phyloP scores from a whole-genome alignment of 2,113 vertebrate genomes.

The Tragelaphus imberbis region DNA sequence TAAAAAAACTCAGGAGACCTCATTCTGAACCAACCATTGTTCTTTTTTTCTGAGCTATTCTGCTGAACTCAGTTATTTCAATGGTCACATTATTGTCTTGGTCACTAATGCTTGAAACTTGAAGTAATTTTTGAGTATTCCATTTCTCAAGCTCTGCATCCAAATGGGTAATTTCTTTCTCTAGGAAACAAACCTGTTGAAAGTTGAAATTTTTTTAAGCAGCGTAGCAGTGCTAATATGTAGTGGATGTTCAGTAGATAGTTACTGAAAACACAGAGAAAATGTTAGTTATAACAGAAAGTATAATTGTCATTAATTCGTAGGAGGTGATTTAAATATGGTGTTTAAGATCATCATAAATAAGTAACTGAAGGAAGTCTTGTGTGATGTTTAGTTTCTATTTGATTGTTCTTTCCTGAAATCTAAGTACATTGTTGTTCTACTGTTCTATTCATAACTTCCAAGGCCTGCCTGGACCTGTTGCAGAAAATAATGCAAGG shows the following conservation, averaged over 20 bases:
- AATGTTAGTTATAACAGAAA: slow-evolving; percentile 1
- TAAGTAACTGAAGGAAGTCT: not conserved
- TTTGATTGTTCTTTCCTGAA: slow-evolving; percentile 58
- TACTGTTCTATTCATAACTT: slow-evolving; percentile 34
- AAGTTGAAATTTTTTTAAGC: not conserved
- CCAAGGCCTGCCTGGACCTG: slow-evolving; percentile 75
- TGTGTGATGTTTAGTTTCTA: slow-evolving; percentile 42
- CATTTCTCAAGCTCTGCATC: not conserved
- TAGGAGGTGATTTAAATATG: not conserved
- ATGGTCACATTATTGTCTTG: not conserved
- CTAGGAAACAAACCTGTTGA: not conserved
- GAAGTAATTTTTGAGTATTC: not conserved
- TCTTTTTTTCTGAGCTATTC: not conserved
- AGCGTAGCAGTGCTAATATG: not conserved
- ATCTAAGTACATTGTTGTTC: slow-evolving; percentile 51
- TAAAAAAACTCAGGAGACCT: not conserved
- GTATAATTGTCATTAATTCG: not conserved
- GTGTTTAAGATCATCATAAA: slow-evolving; percentile 7
- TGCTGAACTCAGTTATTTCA: not conserved
- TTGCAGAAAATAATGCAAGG: slow-evolving; percentile 32
- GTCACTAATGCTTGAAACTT: slow-evolving; percentile 16
- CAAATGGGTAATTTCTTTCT: not conserved
- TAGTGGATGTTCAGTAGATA: not conserved
- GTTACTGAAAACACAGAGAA: not conserved
- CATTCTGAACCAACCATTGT: not conserved